Percentiles rank a stretch among this genome's conserved stretches.
Evolutionary conservation across 2,888 invertebrate genomes (phyloP).

Genomic region (Ptychoptera contaminata): DNA sequence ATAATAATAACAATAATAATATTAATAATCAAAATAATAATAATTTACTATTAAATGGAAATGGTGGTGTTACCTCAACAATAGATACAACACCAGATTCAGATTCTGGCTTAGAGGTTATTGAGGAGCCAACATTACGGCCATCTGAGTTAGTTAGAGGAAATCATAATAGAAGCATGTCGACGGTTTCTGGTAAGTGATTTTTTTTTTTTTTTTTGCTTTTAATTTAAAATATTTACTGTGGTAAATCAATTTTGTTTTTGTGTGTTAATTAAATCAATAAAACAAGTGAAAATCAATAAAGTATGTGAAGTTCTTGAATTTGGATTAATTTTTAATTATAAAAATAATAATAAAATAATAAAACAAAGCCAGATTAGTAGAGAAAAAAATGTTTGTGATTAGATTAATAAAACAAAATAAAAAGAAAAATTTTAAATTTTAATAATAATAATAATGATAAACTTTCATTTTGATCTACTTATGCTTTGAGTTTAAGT

Average conservation of each 20-base stretch:
- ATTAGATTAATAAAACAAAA: too few relatives aligned
- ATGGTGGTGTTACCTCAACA: constrained; percentile 6
- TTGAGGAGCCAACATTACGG: constrained; percentile 50
- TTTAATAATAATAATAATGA: too few relatives aligned
- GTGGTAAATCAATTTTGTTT: neutral
- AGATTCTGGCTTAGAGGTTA: constrained; percentile 36
- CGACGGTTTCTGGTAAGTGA: constrained; percentile 34
- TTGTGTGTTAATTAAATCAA: constrained; percentile 16
- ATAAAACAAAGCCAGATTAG: too few relatives aligned
- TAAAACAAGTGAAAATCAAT: neutral
- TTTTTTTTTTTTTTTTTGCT: constrained; percentile 4
- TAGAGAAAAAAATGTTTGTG: too few relatives aligned
- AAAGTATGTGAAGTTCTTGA: too few relatives aligned
- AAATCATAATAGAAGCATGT: constrained; percentile 39
- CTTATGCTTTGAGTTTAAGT: too few relatives aligned
- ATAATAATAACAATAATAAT: constrained; percentile 7
- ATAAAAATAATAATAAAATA: too few relatives aligned
- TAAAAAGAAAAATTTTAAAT: too few relatives aligned
- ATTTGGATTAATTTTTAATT: too few relatives aligned
- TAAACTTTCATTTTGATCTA: too few relatives aligned
- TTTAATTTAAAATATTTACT: constrained; percentile 4
- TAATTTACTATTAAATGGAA: neutral
- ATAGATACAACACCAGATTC: constrained; percentile 19
- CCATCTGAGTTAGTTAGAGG: constrained; percentile 48
- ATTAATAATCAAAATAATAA: constrained; percentile 1